A percentile compares a stretch with the other conserved stretches of the same genome.
phyloP scores from a whole-genome alignment of 1,140 invertebrate genomes.

The Dolichoris vasculosae region DNA sequence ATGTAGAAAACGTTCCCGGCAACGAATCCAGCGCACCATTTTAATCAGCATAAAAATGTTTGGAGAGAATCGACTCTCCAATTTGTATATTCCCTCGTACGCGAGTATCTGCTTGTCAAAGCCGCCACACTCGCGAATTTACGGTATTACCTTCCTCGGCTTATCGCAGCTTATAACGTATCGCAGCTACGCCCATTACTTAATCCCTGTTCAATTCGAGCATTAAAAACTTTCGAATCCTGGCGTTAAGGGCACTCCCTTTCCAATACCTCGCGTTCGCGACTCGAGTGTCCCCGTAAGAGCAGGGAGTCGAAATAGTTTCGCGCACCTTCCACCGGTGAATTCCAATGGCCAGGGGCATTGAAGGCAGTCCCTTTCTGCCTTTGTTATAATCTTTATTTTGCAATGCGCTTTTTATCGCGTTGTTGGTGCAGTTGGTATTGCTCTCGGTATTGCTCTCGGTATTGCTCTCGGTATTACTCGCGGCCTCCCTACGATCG shows the following conservation, averaged over 20 bases:
- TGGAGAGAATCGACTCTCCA: background rate
- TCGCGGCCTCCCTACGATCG: background rate
- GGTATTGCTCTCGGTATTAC: background rate
- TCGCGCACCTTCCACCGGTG: background rate
- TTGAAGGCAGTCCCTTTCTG: constrained; percentile 21
- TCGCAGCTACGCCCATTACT: background rate
- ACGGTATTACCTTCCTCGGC: background rate
- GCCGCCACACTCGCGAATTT: background rate
- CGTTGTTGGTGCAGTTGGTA: background rate
- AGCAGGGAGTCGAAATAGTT: background rate
- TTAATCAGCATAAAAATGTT: background rate
- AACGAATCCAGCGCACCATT: background rate
- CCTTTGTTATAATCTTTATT: constrained; percentile 19
- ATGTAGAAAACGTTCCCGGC: background rate
- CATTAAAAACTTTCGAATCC: background rate
- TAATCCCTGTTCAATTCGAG: background rate
- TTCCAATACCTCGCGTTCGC: background rate
- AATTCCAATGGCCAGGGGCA: constrained; percentile 30
- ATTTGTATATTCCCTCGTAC: background rate
- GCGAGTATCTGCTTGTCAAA: background rate
- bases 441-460: too few species aligned
- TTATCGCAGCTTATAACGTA: background rate
- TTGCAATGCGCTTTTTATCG: constrained; percentile 23
- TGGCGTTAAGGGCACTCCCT: constrained; percentile 27
- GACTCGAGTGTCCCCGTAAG: background rate